Evolutionary conservation across 2,888 invertebrate genomes (phyloP).

Genomic region (Tenthredo livida): DNA sequence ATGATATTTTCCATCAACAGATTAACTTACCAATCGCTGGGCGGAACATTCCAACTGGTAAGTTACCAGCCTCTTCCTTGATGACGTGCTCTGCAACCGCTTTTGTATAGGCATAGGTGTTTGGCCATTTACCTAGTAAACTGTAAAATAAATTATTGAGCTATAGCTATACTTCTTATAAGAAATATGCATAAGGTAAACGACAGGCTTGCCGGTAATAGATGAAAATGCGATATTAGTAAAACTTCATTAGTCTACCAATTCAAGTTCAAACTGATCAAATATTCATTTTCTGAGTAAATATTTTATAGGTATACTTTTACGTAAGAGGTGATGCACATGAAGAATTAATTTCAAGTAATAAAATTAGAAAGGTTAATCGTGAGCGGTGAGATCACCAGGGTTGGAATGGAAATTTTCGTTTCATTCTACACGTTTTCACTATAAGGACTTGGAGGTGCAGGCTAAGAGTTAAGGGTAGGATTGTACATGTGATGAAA

Average conservation of each 20-base stretch:
- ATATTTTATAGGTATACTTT: not conserved
- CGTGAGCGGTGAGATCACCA: not conserved
- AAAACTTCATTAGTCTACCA: not conserved
- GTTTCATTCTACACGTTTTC: not conserved
- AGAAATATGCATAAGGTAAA: not conserved
- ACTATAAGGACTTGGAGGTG: not conserved
- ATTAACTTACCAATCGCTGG: conserved; percentile 91
- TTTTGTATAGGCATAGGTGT: conserved; percentile 96
- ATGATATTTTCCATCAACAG: not conserved
- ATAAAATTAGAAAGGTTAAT: not conserved
- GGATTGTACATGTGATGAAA: not conserved
- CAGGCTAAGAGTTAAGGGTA: not conserved
- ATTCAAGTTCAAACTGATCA: not conserved
- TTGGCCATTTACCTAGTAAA: conserved; percentile 87
- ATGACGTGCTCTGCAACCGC: conserved; percentile 91
- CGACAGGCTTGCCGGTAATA: not conserved
- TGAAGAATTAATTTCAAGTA: not conserved
- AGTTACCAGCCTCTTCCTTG: conserved; percentile 82
- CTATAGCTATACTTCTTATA: not conserved
- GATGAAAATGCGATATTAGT: not conserved
- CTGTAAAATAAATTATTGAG: conserved; percentile 74
- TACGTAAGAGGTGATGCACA: not conserved
- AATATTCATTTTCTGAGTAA: not conserved
- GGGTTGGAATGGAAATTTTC: not conserved
- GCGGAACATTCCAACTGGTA: conserved; percentile 91